A percentile compares a stretch with the other conserved stretches of the same genome.
These are phyloP conservation scores for Seladonia tumulorum DNA, from an alignment of 2,888 invertebrate species.

Conservation along the genomic window DNA sequence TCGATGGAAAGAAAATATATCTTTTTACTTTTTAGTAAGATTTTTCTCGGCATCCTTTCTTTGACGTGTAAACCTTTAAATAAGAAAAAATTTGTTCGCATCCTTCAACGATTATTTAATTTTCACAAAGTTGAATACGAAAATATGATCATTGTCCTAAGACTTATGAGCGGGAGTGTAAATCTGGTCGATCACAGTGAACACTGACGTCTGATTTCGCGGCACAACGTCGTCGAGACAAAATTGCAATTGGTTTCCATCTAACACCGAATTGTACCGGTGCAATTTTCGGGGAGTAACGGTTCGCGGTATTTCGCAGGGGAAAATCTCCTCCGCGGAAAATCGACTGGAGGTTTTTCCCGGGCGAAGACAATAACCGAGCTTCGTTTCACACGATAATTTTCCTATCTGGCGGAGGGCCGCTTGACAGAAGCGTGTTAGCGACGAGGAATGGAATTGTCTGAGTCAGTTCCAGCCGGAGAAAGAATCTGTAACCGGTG, in stretches of 20 bases:
- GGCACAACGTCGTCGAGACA: background rate
- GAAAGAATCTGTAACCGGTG: constrained; percentile 57
- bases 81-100: no score
- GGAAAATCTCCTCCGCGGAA: background rate
- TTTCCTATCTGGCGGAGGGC: background rate
- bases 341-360: background rate
- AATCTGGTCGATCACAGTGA: background rate
- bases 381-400: constrained; percentile 17
- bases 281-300: background rate
- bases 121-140: no score
- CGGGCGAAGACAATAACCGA: background rate
- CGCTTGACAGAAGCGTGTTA: constrained; percentile 36
- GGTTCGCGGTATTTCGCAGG: background rate
- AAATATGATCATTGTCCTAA: no score
- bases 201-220: background rate
- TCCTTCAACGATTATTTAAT: no score
- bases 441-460: constrained; percentile 55
- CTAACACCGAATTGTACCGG: background rate
- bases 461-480: constrained; percentile 24
- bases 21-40: no score
- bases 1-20: no score
- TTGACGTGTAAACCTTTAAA: no score
- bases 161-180: no score
- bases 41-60: no score
- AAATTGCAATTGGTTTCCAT: background rate